A percentile compares a stretch with the other conserved stretches of the same genome.
These are phyloP conservation scores for Caenorhabditis briggsae DNA, from an alignment of 1,140 invertebrate species.

Conservation along the genomic window DNA sequence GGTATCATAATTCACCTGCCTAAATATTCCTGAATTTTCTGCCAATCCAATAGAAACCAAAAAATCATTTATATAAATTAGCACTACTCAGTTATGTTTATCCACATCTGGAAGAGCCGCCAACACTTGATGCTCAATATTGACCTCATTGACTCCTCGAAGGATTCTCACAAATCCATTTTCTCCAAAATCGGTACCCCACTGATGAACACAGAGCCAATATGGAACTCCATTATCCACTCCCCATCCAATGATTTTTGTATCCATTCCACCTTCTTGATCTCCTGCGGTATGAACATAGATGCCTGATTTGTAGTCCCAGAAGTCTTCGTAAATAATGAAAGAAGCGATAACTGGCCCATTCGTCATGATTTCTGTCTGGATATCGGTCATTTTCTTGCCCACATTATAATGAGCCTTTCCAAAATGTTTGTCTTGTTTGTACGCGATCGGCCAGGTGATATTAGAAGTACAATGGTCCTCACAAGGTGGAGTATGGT, in stretches of 20 bases:
- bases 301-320: conserved; percentile 46
- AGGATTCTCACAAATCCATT: conserved; percentile 38
- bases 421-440: conserved; percentile 46
- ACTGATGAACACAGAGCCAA: conserved; percentile 30
- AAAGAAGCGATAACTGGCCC: conserved; percentile 37
- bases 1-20: no score
- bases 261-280: conserved; percentile 50
- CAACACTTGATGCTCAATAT: conserved; percentile 42
- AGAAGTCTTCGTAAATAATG: conserved; percentile 49
- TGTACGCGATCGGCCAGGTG: conserved; percentile 14
- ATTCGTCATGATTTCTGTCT: conserved; percentile 34
- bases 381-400: conserved; percentile 38
- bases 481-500: conserved; percentile 37
- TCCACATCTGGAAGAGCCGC: conserved; percentile 30
- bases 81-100: conserved; percentile 20
- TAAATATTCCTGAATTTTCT: no score
- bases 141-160: conserved; percentile 16
- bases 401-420: conserved; percentile 47
- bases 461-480: conserved; percentile 6
- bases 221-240: conserved; percentile 42
- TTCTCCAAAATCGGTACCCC: conserved; percentile 47
- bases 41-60: no score
- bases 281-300: conserved; percentile 49
- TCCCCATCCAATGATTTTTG: conserved; percentile 45
- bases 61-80: background rate